These are phyloP conservation scores for Drosophila asahinai DNA, from an alignment of 1,140 invertebrate species.

Conservation along the genomic window DNA sequence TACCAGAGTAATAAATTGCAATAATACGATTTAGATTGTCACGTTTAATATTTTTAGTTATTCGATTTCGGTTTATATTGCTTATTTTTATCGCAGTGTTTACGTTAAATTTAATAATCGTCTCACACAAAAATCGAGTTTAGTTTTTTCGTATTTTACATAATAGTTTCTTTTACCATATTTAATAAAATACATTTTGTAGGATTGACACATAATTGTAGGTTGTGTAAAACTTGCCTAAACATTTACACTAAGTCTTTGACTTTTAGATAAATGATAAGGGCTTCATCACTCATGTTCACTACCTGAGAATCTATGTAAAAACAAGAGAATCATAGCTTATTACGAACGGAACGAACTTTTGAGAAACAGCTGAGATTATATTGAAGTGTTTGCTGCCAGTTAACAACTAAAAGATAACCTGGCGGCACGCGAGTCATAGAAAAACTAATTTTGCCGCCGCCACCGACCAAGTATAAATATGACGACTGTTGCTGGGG, in stretches of 20 bases:
- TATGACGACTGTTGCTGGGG: constrained; percentile 74
- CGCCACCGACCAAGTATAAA: constrained; percentile 77
- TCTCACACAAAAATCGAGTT: too few relatives aligned
- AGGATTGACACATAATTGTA: too few relatives aligned
- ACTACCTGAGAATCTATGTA: neutral
- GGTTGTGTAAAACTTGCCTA: neutral
- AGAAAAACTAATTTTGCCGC: constrained; percentile 83
- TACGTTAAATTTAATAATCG: too few relatives aligned
- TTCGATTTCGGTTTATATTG: too few relatives aligned
- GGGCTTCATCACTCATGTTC: neutral
- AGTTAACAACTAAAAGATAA: constrained; percentile 58
- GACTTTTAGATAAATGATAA: neutral
- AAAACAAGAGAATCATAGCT: neutral
- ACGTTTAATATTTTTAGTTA: too few relatives aligned
- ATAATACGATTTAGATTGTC: too few relatives aligned
- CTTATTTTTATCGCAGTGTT: too few relatives aligned
- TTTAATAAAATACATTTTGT: too few relatives aligned
- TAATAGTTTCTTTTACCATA: too few relatives aligned
- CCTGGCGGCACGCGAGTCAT: constrained; percentile 73
- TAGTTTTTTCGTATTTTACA: too few relatives aligned
- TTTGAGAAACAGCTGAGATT: constrained; percentile 9
- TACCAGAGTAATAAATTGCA: too few relatives aligned
- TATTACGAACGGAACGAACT: constrained; percentile 2
- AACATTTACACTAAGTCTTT: neutral
- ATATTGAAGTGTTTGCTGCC: constrained; percentile 13